Conservation (phyloP, 1,140 invertebrate genomes). For the Gonatopus flavifemur region DNA sequence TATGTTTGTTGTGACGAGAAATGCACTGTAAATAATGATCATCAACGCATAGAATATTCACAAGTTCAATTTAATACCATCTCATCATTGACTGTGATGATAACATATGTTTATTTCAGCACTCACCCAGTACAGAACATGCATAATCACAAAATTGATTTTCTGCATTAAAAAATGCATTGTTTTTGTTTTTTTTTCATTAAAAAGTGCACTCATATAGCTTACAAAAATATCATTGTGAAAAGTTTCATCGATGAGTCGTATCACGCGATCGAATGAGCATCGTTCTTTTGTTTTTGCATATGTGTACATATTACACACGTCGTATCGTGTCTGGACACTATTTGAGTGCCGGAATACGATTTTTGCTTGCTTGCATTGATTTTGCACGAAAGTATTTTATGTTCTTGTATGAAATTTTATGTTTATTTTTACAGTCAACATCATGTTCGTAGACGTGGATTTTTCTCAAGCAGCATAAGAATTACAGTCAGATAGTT, state of each 20-base stretch:
- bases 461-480: too few relatives aligned
- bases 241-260: too few relatives aligned
- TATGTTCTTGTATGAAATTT: slow-evolving; percentile 12
- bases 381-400: slow-evolving; percentile 30
- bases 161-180: slow-evolving; percentile 5
- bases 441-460: too few relatives aligned
- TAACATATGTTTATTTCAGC: slow-evolving; percentile 7
- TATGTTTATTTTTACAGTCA: slow-evolving; percentile 11
- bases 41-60: too few relatives aligned
- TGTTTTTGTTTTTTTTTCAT: slow-evolving; percentile 11
- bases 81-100: too few relatives aligned
- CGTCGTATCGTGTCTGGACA: too few relatives aligned
- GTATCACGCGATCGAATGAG: slow-evolving; percentile 1
- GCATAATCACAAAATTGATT: not conserved
- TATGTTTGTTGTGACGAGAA: too few relatives aligned
- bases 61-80: too few relatives aligned
- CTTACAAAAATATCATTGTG: slow-evolving; percentile 1
- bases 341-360: slow-evolving; percentile 18
- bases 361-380: slow-evolving; percentile 32
- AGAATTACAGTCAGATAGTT: too few relatives aligned
- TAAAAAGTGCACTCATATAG: slow-evolving; percentile 16
- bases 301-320: not conserved
- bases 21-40: slow-evolving; percentile 2
- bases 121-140: not conserved
- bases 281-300: not conserved